Base-by-base conservation (phyloP, 2,888 invertebrate genomes). In the Pandemis heparana region DNA sequence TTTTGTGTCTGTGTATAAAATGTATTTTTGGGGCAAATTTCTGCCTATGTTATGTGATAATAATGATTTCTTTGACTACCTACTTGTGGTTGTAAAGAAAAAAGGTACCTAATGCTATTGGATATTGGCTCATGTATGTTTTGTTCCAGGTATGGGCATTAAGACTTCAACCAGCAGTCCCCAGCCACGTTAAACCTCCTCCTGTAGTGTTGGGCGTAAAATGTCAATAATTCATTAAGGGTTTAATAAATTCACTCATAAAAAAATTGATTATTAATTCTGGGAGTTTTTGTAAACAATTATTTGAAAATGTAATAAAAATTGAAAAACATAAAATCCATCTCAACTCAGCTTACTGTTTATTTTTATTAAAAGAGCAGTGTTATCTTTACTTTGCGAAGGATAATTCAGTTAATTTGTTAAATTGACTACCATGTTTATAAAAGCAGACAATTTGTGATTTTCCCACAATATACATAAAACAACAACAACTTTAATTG, bases 131-230 rank as follows among this genome's bases (percentile, higher is more conserved):
- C 7, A 18, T 9, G 18, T 53, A 18, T 53, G 18, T 53, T 76
- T 79, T 80, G 78, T 82, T 95, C 62, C 92, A 95, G 95, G 83
- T 95, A 95, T 83, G 95, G 95, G 75, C 95, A 95, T 84, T 95
- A 93, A 56, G 84, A 79, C 48, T n/a, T 10, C n/a, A 73, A 39
- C 76, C 65, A 74, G 69, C 66, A 56, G 68, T 68, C 71, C 18
- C 65, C n/a, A 62, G 70, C 61, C 59, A 61, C 64, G 75, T 78
- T 78, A 79, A 76, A 75, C 74, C 75, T 75, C 77, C 78, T 81
- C 77, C 80, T 79, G 80, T 78, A 78, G 82, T 82, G 83, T 83
- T 84, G 85, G 87, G 82, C 79, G 85, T 84, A 82, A 81, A 85
- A 85, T 90, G 88, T 90, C 88, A 84, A 83, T 86, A 84, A 84